Evolutionary conservation across 2,797 vertebrate species (phyloP), one percentile per base, ranked within the genome.

Genomic region (Paedocypris micromegethes): DNA sequence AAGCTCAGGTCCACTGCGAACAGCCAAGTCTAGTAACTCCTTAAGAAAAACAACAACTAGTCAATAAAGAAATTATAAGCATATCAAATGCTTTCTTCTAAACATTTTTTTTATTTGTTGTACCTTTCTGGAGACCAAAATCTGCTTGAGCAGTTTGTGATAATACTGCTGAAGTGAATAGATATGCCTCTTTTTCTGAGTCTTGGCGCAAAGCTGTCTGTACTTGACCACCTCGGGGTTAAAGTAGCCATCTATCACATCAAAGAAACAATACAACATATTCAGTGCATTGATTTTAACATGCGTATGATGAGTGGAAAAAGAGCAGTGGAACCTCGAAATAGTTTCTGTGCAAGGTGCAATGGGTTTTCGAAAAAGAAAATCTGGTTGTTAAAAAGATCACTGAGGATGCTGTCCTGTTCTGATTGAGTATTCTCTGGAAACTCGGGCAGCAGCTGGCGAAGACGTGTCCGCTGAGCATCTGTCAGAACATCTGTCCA

Each of bases 191-290:
- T 94, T 98, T 77, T 86, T 93, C 83, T 98, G 97, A 0, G 96
- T 97, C 82, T 93, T 97, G 45, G 90, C 87, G 83, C 94, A 98
- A 5, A 99, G 82, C 70, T 96, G 92, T 65, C 97, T 90, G 80
- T 99, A 98, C 61, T 94, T 97, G 69, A 99, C 96, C 72, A 99
- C 96, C 73, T 98, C 95, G 0, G 96, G 96, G 77, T 97, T 98
- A 77, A 99, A 96, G 81, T 94, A 91, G 38, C 97, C 97, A 76
- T 98, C 96, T 99, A 77, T 1, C 62, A 80, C 57, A 41, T 72
- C 56, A 72, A 58, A 59, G 53, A 0, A 66, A 74, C 64, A 58
- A 1, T n/a, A 3, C 42, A 2, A 58, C 6, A 6, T 3, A 40
- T 23, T 1, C 62, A 9, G 43, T n/a, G 5, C 42, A 72, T 1